Percentiles rank a stretch among this genome's conserved stretches.
These are phyloP conservation scores for Gallirallus australis DNA, from an alignment of 2,797 vertebrate genomes.

Conservation along the genomic window DNA sequence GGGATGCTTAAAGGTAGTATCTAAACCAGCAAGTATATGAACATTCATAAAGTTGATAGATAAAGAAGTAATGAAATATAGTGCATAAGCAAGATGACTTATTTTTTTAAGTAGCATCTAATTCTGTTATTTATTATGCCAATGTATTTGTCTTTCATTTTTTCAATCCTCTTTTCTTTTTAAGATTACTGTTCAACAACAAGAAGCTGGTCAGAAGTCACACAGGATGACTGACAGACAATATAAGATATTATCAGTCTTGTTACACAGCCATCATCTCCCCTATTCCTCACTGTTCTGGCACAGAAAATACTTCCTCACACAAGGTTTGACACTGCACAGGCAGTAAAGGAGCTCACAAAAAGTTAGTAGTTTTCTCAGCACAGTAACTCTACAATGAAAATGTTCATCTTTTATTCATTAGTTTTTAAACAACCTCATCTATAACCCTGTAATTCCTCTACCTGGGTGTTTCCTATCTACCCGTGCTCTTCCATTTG, in stretches of 20 bases:
- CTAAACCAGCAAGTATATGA: not conserved
- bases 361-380: not conserved
- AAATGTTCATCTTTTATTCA: conserved; percentile 54
- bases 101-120: not conserved
- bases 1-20: not conserved
- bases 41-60: not conserved
- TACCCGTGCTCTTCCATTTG: not conserved
- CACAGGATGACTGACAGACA: not conserved
- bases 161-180: not conserved
- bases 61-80: not conserved
- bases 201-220: not conserved
- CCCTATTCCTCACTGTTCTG: not conserved
- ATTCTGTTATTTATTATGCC: not conserved
- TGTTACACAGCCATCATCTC: not conserved
- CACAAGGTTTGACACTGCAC: not conserved
- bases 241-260: not conserved
- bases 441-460: not conserved
- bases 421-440: conserved; percentile 20
- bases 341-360: conserved; percentile 7
- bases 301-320: conserved; percentile 7
- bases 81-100: not conserved
- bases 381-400: not conserved
- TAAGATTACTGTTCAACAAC: not conserved
- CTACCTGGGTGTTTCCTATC: not conserved
- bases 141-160: not conserved